phyloP scores from a whole-genome alignment of 1,140 invertebrate genomes.

The Hirudo medicinalis region DNA sequence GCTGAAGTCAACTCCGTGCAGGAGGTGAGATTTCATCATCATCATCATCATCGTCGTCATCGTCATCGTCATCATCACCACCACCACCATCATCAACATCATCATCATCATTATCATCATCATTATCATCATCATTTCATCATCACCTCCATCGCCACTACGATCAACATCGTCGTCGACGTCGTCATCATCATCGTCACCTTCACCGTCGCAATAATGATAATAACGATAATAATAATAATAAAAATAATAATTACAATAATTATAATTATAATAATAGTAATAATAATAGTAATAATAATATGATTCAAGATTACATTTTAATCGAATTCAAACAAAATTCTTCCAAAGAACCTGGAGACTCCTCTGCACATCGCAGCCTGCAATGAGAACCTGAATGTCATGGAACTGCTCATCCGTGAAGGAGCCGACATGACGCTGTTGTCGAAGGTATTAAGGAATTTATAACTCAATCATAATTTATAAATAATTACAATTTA shows the following conservation, averaged over 20 bases:
- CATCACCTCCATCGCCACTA: too few species aligned
- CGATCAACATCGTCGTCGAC: too few species aligned
- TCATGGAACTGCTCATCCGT: conserved; percentile 68
- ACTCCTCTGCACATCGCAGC: conserved; percentile 84
- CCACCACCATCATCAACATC: neutral
- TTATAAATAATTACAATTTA: too few species aligned
- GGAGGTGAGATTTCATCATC: conserved; percentile 29
- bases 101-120: neutral
- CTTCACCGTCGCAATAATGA: too few species aligned
- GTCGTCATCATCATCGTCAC: too few species aligned
- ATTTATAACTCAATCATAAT: too few species aligned
- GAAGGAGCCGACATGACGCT: conserved; percentile 77
- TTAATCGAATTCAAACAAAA: too few species aligned
- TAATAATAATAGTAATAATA: neutral
- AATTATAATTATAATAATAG: neutral
- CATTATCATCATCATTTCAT: too few species aligned
- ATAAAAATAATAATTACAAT: too few species aligned
- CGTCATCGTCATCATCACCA: neutral
- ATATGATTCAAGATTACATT: neutral
- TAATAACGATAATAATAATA: too few species aligned
- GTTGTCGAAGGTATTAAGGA: conserved; percentile 63
- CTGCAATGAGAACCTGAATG: conserved; percentile 69
- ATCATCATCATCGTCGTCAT: neutral
- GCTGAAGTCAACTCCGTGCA: conserved; percentile 70
- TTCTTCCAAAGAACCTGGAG: conserved; percentile 66